These are phyloP conservation scores for Caligus rogercresseyi DNA, from an alignment of 1,140 invertebrate genomes.

Conservation along the genomic window DNA sequence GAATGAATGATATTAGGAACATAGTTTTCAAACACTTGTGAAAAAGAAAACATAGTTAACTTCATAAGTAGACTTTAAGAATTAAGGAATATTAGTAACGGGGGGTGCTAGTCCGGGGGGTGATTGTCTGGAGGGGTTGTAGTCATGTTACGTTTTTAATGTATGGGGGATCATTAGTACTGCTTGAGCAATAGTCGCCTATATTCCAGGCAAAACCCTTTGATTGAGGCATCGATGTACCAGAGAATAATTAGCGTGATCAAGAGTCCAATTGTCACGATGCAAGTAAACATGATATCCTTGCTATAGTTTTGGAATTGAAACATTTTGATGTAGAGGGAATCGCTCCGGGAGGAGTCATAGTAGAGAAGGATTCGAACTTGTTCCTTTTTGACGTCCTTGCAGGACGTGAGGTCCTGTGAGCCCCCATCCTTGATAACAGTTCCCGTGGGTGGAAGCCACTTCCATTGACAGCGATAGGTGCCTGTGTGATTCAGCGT, in stretches of 20 bases:
- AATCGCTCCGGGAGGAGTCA: background rate
- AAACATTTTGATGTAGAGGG: conserved; percentile 11
- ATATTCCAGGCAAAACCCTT: background rate
- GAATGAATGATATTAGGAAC: no score
- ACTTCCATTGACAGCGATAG: conserved; percentile 6
- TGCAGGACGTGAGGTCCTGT: background rate
- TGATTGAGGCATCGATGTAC: conserved; percentile 6
- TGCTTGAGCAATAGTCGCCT: background rate
- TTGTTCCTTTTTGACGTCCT: background rate
- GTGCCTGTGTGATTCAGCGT: conserved; percentile 7
- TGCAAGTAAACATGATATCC: background rate
- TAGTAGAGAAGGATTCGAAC: background rate
- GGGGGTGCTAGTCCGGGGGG: no score
- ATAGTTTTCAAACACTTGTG: no score
- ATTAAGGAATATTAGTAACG: no score
- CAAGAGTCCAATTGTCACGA: background rate
- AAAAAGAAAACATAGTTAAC: no score
- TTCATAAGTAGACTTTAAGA: no score
- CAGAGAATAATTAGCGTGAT: background rate
- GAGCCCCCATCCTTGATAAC: background rate
- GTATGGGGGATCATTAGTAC: no score
- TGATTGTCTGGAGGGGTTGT: no score
- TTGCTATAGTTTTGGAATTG: conserved; percentile 4
- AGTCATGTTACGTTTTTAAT: no score
- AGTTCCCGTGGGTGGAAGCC: background rate